Base-by-base conservation (phyloP, 2,888 invertebrate species). In the Ariolimax columbianus region DNA sequence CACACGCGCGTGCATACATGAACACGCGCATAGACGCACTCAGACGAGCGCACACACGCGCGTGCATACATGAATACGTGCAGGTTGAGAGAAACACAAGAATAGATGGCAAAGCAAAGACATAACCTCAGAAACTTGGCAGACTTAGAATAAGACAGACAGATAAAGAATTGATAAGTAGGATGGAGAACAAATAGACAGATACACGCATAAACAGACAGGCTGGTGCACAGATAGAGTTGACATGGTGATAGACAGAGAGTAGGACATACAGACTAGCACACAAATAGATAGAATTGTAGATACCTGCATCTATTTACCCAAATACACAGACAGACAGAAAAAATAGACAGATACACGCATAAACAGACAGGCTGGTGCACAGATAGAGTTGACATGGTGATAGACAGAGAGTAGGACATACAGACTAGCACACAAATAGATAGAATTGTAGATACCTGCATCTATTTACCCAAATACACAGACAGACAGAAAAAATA, bases 341-440 rank as follows among this genome's bases (percentile, higher is more conserved):
- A 66, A 3, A 0, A 40, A 23, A 38, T 9, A 72, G 38, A 38
- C 23, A 38, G 70, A 72, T 23, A 30, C 23, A 72, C 19, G 7
- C 23, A 23, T n/a, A 30, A 40, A 72, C 40, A 7, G 70, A 72
- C 17, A 30, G 70, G 38, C 23, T 11, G 40, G 38, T n/a, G 23
- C 23, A 72, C 7, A 36, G 38, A 72, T 1, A 72, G 70, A 72
- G 3, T 11, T 38, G 38, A 3, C 9, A 7, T 38, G 7, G 19
- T 23, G 70, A 38, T 40, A 23, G 70, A 72, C 38, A 30, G 77
- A 77, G 47, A 47, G 51, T 33, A 30, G 26, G 55, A 47, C 33
- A 77, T 47, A 77, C 33, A 77, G 59, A 77, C 17, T 55, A 33
- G 30, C 17, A 55, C 33, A 77, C 17, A 77, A 55, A 77, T 33